phyloP scores from a whole-genome alignment of 2,888 invertebrate species.

The Aplocera efformata region DNA sequence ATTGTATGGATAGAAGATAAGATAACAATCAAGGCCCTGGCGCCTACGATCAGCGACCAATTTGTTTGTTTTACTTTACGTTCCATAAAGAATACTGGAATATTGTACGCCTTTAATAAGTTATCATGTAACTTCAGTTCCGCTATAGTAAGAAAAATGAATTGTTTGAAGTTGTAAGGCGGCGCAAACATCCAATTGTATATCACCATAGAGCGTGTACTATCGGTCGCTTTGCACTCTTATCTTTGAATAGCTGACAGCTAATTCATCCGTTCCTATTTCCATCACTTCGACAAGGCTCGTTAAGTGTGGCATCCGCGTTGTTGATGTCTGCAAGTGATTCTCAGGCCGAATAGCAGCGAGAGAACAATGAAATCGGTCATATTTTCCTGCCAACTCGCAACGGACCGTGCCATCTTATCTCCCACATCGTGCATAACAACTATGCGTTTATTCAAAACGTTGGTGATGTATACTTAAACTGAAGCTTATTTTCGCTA shows the following conservation, averaged over 20 bases:
- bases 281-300: conserved; percentile 77
- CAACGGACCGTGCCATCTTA: conserved; percentile 73
- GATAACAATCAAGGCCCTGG: conserved; percentile 32
- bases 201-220: conserved; percentile 41
- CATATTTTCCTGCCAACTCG: conserved; percentile 74
- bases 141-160: conserved; percentile 10
- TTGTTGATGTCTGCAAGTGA: conserved; percentile 77
- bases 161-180: conserved; percentile 19
- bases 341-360: conserved; percentile 70
- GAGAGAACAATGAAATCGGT: conserved; percentile 78
- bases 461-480: conserved; percentile 64
- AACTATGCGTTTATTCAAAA: conserved; percentile 67
- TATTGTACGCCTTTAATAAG: neutral
- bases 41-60: conserved; percentile 30
- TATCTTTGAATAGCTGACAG: conserved; percentile 71
- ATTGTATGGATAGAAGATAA: conserved; percentile 35
- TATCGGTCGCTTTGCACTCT: conserved; percentile 48
- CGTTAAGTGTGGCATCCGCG: conserved; percentile 76
- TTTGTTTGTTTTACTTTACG: conserved; percentile 27
- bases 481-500: conserved; percentile 65
- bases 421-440: conserved; percentile 71
- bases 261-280: conserved; percentile 74
- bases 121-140: conserved; percentile 4
- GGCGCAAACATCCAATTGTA: conserved; percentile 60
- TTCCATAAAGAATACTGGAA: neutral